Percentiles rank a stretch among this genome's conserved stretches.
phyloP scores from a whole-genome alignment of 2,113 vertebrate genomes.

The Xenotilapia leptura region DNA sequence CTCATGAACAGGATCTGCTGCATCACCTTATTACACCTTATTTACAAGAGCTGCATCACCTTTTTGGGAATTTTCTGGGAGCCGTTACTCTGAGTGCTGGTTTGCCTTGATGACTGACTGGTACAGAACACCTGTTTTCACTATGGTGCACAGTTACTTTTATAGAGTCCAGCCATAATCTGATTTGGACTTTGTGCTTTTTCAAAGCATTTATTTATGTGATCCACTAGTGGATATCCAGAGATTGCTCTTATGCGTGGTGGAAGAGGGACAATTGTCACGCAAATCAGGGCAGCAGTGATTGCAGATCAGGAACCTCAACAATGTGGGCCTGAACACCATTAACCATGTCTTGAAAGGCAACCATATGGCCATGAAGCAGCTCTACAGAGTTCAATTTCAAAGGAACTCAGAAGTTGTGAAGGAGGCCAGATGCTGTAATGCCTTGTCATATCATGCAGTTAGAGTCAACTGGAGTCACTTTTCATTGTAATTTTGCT shows the following conservation, averaged over 20 bases:
- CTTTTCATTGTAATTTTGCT: not conserved
- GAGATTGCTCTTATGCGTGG: not conserved
- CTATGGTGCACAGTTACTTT: not conserved
- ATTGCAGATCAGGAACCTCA: not conserved
- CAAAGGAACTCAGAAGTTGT: not conserved
- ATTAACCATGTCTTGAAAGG: not conserved
- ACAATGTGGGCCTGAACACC: not conserved
- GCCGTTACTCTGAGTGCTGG: not conserved
- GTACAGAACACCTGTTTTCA: not conserved
- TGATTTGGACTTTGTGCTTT: not conserved
- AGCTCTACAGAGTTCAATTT: not conserved
- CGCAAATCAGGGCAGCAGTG: not conserved
- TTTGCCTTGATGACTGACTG: not conserved
- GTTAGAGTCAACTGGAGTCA: not conserved
- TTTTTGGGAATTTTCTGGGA: not conserved
- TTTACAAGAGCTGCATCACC: not conserved
- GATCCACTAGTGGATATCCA: not conserved
- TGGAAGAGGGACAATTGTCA: not conserved
- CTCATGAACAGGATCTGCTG: not conserved
- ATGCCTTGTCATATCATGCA: not conserved
- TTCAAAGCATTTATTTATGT: not conserved
- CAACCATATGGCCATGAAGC: not conserved
- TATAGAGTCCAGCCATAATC: not conserved
- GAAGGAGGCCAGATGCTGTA: not conserved
- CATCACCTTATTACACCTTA: not conserved